Conservation (phyloP, 1,140 invertebrate genomes). For the Penaeus vannamei region DNA sequence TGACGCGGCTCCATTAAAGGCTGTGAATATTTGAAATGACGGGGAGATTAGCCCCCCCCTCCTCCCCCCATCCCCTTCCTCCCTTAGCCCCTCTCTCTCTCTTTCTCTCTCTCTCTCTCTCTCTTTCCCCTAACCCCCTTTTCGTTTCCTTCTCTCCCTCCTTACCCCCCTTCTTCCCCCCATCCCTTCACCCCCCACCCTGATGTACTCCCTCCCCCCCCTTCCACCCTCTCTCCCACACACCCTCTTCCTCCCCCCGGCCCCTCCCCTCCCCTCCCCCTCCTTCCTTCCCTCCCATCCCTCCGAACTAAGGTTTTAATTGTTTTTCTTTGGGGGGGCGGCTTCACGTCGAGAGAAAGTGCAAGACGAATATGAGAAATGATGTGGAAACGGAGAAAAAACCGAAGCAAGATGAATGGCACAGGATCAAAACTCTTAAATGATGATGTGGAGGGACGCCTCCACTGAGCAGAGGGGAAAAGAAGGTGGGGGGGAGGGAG, state of each 20-base stretch:
- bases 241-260: background rate
- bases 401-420: slow-evolving; percentile 52
- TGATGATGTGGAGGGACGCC: slow-evolving; percentile 50
- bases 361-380: slow-evolving; percentile 60
- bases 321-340: slow-evolving; percentile 49
- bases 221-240: background rate
- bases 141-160: background rate
- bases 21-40: slow-evolving; percentile 62
- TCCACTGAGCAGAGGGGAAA: background rate
- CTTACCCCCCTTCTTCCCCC: background rate
- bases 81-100: background rate
- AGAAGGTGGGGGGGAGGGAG: background rate
- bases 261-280: background rate
- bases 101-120: background rate
- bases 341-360: slow-evolving; percentile 41
- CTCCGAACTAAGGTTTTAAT: slow-evolving; percentile 42
- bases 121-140: background rate
- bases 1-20: slow-evolving; percentile 61
- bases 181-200: background rate
- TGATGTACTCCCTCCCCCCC: background rate
- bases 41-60: slow-evolving; percentile 47
- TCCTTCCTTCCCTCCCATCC: background rate
- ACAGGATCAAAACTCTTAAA: slow-evolving; percentile 62
- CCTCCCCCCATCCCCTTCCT: background rate
- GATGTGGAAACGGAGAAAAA: slow-evolving; percentile 60